Percentiles rank a stretch among this genome's conserved stretches.
Evolutionary conservation across 2,797 vertebrate genomes (phyloP).

Genomic region (Rhodeus uyekii): DNA sequence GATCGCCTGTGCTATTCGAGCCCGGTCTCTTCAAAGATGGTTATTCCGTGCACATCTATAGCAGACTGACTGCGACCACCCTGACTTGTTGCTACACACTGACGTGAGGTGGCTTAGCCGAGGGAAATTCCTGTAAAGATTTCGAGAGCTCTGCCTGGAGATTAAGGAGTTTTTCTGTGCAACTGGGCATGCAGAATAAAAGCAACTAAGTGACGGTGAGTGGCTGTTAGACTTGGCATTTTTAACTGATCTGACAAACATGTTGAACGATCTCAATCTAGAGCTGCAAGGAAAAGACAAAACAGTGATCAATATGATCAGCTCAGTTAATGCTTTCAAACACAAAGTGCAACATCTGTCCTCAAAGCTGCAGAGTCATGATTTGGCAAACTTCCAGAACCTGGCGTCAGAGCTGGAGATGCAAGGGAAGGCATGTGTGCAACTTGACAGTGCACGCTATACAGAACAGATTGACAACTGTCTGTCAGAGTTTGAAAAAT

Average conservation of each 20-base stretch:
- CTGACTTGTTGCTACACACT: no score
- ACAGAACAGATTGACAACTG: slow-evolving; percentile 34
- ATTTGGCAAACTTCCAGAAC: not conserved
- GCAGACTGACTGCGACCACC: not conserved
- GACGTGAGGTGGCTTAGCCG: no score
- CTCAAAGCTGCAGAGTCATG: slow-evolving; percentile 5
- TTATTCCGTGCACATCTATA: not conserved
- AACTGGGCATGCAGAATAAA: not conserved
- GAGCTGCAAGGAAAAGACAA: slow-evolving; percentile 28
- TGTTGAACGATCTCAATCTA: slow-evolving; percentile 34
- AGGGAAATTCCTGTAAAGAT: no score
- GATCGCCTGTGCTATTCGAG: not conserved
- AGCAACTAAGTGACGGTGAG: slow-evolving; percentile 13
- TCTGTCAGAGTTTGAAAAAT: slow-evolving; percentile 38
- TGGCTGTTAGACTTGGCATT: slow-evolving; percentile 10
- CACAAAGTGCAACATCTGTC: slow-evolving; percentile 5
- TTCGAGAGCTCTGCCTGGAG: no score
- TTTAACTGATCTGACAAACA: slow-evolving; percentile 21
- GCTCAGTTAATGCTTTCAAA: slow-evolving; percentile 24
- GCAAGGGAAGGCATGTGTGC: not conserved
- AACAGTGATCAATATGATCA: slow-evolving; percentile 9
- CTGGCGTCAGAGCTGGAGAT: slow-evolving; percentile 12
- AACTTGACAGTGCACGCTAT: slow-evolving; percentile 12
- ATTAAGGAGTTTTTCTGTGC: no score
- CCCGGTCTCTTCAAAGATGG: not conserved